Base-by-base conservation (phyloP, 2,113 vertebrate species). In the Scartelaos histophorus region DNA sequence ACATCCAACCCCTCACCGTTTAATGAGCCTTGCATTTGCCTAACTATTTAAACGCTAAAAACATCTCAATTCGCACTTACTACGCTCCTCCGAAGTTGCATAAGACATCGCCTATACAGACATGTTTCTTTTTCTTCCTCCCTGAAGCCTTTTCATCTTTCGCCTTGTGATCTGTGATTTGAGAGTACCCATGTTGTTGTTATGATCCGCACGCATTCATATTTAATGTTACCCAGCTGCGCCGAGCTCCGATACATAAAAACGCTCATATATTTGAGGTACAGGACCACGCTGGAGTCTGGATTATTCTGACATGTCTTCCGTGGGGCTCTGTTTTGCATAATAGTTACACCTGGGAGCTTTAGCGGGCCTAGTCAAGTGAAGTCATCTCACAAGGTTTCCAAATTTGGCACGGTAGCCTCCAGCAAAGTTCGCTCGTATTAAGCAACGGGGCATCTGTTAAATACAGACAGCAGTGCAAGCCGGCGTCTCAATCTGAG, bases 371-470 rank as follows among this genome's bases (percentile, higher is more conserved):
- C 70, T 72, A 82, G 76, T 75, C 60, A 61, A 78, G 22, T 38
- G 67, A 6, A 25, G 72, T 73, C 34, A 43, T 80, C 72, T 73
- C 53, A 71, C 82, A 74, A 70, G 66, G 70, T 82, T 71, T 66
- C 53, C 66, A 84, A 76, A 82, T 80, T 79, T 53, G 75, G 71
- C 67, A 78, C 80, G 75, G 83, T 80, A 38, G 83, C 85, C 80
- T 72, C n/a, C 22, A 76, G 82, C 80, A 68, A 82, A 71, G 81
- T 81, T 82, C 68, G 69, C 57, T 80, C 76, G 66, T 62, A 78
- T 79, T 82, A 70, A 69, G 78, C 73, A 79, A 81, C 62, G 45
- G 75, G 87, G 85, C 81, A 85, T 90, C 83, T 89, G 87, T 81
- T 88, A 69, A 53, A 21, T 54, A 54, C 51, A 54, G 51, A 21